Evolutionary conservation across 2,797 vertebrate genomes (phyloP), one percentile per base, ranked within the genome.

Genomic region (Gallinago solitaria): DNA sequence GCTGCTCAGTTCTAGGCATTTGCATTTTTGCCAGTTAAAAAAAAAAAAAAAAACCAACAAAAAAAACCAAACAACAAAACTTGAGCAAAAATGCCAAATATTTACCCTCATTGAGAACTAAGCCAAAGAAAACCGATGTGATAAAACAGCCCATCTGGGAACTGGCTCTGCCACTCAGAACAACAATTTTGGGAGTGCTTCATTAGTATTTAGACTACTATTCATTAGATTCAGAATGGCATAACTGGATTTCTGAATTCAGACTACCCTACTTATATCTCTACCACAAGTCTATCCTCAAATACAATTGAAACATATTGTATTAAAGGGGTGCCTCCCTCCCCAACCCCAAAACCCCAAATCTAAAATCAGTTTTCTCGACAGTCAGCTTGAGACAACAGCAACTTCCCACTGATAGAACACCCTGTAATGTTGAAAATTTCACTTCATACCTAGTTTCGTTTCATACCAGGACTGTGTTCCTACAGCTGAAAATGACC

Each of bases 1-100:
- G 63, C 59, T 95, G 91, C 80, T 95, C 87, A 71, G 39, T 68
- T 88, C 63, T 7, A 87, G 86, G 68, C 59, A 50, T n/a, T 77
- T 13, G 0, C 37, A 16, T 82, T 89, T 87, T 14, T 82, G 51
- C 23, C 63, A 84, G 51, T 57, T 51, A 53, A 74, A 95, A 41
- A 41, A 41, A 6, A 16, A 41, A 41, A 41, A 16, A 16, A 41
- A 16, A 41, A 41, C 6, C 41, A 41, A n/a, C n/a, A n/a, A n/a
- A 37, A 11, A 37, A 37, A 37, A 11, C 39, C 39, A 41, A 41
- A 41, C 41, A 41, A 41, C 16, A 41, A 41, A 90, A 59, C 3
- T 33, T 33, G 28, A 77, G 37, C 28, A 82, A 87, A 83, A 50
- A 68, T 18, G 61, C 61, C 83, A 93, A 90, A 76, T 82, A 70